Evolutionary conservation across 2,888 invertebrate species (phyloP), one percentile per base, ranked within the genome.

Genomic region (Hyalella azteca): DNA sequence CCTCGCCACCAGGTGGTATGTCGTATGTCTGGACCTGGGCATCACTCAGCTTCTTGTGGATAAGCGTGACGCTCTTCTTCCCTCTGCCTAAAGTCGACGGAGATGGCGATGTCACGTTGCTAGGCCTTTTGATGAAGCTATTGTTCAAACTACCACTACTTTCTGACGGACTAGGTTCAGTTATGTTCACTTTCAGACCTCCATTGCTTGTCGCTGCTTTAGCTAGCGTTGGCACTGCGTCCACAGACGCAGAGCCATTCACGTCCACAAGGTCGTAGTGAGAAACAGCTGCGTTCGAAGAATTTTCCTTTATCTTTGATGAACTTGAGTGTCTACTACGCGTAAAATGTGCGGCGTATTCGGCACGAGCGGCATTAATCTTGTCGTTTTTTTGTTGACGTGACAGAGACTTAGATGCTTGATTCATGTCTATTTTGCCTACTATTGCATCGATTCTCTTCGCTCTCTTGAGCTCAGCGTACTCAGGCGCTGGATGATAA

Each of bases 1-100:
- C 66, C 26, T 9, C 54, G 19, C 11, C 36, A 7, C 36, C 36
- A 22, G 39, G 36, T 5, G 5, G 1, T 19, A 66, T 19, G 19
- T 66, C 66, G 66, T 66, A 66, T 32, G 66, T 66, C 29, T 66
- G 66, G 15, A 66, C 66, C 19, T 66, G 66, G 26, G 66, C 66
- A 19, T 66, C 66, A 66, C 36, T 66, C 36, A 29, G 66, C n/a
- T 36, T 32, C 11, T 15, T 66, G n/a, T 36, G 32, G 9, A n/a
- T 15, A 7, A 36, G 19, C 3, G 66, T 66, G 13, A 32, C 66
- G 19, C 36, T 66, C 32, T 36, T 66, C 36, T 66, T 66, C 36
- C 7, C 15, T 9, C 36, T 66, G 19, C 66, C 66, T 36, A 66
- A 15, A 15, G 66, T 66, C 36, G 66, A 66, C 39, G 36, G 36